phyloP scores from a whole-genome alignment of 2,113 vertebrate genomes.

The Choloepus hoffmanni region DNA sequence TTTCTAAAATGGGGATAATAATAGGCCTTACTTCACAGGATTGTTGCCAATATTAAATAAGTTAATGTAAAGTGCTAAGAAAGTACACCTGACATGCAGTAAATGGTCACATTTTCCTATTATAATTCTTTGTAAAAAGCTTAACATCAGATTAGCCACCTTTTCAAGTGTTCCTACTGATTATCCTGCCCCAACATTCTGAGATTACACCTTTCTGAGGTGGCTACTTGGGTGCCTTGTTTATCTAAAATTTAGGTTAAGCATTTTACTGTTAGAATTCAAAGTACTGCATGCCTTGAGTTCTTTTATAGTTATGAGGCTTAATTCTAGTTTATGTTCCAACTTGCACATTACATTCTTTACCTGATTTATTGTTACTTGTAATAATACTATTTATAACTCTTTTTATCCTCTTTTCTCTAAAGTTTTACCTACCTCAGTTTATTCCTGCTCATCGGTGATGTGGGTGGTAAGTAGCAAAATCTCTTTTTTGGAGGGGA shows the following conservation, averaged over 20 bases:
- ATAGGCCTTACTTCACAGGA: background rate
- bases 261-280: slow-evolving; percentile 67
- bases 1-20: background rate
- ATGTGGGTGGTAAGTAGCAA: slow-evolving; percentile 51
- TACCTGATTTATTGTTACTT: slow-evolving; percentile 66
- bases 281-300: slow-evolving; percentile 40
- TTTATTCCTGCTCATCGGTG: slow-evolving; percentile 50
- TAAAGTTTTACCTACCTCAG: slow-evolving; percentile 59
- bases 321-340: slow-evolving; percentile 74
- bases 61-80: background rate
- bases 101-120: slow-evolving; percentile 19
- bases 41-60: background rate
- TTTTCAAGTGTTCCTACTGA: slow-evolving; percentile 19
- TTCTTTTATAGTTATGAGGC: slow-evolving; percentile 74
- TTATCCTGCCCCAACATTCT: background rate
- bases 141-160: background rate
- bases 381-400: slow-evolving; percentile 76
- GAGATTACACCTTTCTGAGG: slow-evolving; percentile 16
- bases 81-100: background rate
- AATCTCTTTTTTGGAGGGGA: slow-evolving; percentile 22
- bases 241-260: slow-evolving; percentile 56
- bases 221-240: background rate
- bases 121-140: background rate
- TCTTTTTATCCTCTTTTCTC: slow-evolving; percentile 66
- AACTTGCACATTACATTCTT: slow-evolving; percentile 77